Evolutionary conservation across 1,140 invertebrate genomes (phyloP), one percentile per base, ranked within the genome.

Genomic region (Zeugodacus cucurbitae): DNA sequence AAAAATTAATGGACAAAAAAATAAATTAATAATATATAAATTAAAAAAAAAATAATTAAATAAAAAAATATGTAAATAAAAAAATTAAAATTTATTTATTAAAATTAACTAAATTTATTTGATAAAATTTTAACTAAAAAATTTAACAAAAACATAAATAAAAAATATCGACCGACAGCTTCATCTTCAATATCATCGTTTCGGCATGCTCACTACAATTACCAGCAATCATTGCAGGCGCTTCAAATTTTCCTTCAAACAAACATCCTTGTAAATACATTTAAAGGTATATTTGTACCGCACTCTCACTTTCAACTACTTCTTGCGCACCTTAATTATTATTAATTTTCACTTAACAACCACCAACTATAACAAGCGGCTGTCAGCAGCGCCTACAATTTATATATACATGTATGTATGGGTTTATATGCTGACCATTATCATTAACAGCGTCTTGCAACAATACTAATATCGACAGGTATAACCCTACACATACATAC

Each of bases 261-360:
- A 62, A 1, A 62, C 10, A 62, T 59, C n/a, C 32, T 6, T 62
- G 58, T 6, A 17, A 5, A 8, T 67, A 26, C 8, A 14, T 67
- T 11, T 14, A 59, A 17, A 20, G 20, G 48, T 54, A 4, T 54
- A 17, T 17, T 17, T 54, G 48, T 14, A 54, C 48, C 14, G 0
- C 48, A 62, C n/a, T 26, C 58, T 62, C 64, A 70, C 64, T 32
- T 70, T 70, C 5, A 70, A 32, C 29, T 70, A 10, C 32, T 70
- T 1, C 64, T 34, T 34, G 32, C 32, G 5, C n/a, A n/a, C 22
- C 70, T 44, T 37, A 74, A 74, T 74, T 74, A 41, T 74, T 74
- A 74, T 74, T 74, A 74, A 74, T 74, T 74, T 74, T 44, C 70
- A 74, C 37, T 44, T 74, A 8, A 41, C 70, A 17, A 74, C 70